Conservation (phyloP, 2,888 invertebrate species). For the Pilophorus perplexus region DNA sequence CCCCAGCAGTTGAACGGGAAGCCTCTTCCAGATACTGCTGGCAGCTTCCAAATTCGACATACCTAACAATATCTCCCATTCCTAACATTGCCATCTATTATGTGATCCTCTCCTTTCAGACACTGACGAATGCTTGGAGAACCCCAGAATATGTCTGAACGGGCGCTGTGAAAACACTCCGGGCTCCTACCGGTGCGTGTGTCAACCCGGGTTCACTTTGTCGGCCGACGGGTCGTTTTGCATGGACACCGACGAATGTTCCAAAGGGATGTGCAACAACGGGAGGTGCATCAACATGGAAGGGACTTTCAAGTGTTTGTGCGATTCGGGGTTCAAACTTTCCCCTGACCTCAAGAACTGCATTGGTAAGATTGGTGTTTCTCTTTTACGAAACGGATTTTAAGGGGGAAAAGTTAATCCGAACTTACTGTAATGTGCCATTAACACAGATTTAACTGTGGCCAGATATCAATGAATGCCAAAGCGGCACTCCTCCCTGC, state of each 20-base stretch:
- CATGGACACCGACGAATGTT: constrained; percentile 62
- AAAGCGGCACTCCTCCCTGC: constrained; percentile 58
- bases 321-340: constrained; percentile 65
- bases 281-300: constrained; percentile 70
- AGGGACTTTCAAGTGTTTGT: constrained; percentile 67
- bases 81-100: neutral
- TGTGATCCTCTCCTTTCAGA: constrained; percentile 52
- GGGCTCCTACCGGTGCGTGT: constrained; percentile 77
- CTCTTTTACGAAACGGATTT: neutral
- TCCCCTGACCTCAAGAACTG: constrained; percentile 65
- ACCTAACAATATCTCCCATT: neutral
- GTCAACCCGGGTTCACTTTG: constrained; percentile 73
- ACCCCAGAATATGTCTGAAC: constrained; percentile 71
- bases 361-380: constrained; percentile 56
- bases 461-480: constrained; percentile 68
- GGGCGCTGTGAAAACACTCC: constrained; percentile 77
- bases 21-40: too few relatives aligned
- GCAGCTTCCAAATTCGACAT: neutral
- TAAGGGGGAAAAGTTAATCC: too few relatives aligned
- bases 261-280: constrained; percentile 60
- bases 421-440: constrained; percentile 40
- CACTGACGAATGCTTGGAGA: constrained; percentile 67
- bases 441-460: constrained; percentile 44
- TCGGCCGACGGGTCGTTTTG: constrained; percentile 67
- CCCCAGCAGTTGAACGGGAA: too few relatives aligned